phyloP scores from a whole-genome alignment of 2,797 vertebrate genomes.

The Anguilla marmorata region DNA sequence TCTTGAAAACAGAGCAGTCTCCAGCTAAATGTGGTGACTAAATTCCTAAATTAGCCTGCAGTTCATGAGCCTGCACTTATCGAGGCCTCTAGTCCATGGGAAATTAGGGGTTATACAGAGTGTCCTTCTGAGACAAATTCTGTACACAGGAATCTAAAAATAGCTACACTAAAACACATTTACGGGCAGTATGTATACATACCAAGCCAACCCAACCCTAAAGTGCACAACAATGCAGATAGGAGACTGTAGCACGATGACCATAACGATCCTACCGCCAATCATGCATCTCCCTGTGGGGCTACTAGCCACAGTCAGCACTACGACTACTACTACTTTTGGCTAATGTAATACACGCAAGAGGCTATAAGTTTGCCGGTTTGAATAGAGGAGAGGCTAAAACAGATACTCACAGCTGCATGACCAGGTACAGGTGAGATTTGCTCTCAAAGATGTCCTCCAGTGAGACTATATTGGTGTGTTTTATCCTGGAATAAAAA shows the following conservation, averaged over 20 bases:
- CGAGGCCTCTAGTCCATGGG: background rate
- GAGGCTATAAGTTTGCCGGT: background rate
- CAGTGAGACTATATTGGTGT: slow-evolving; percentile 92
- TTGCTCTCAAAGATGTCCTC: slow-evolving; percentile 96
- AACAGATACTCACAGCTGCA: slow-evolving; percentile 90
- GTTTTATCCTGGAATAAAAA: slow-evolving; percentile 83
- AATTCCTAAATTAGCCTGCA: background rate
- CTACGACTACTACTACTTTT: background rate
- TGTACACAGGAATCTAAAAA: background rate
- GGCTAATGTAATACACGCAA: background rate
- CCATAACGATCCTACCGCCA: background rate
- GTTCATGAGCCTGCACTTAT: background rate
- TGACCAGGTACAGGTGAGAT: slow-evolving; percentile 94
- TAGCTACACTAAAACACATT: background rate
- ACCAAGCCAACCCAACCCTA: background rate
- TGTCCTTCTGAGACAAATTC: background rate
- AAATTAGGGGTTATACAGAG: background rate
- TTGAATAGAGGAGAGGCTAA: background rate
- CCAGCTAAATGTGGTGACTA: background rate
- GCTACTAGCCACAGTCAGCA: background rate
- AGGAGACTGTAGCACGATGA: background rate
- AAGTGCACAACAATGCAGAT: background rate
- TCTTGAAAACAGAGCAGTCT: background rate
- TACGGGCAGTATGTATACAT: background rate
- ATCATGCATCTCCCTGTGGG: background rate